Conservation (phyloP, 2,797 vertebrate genomes). For the Martes flavigula region DNA sequence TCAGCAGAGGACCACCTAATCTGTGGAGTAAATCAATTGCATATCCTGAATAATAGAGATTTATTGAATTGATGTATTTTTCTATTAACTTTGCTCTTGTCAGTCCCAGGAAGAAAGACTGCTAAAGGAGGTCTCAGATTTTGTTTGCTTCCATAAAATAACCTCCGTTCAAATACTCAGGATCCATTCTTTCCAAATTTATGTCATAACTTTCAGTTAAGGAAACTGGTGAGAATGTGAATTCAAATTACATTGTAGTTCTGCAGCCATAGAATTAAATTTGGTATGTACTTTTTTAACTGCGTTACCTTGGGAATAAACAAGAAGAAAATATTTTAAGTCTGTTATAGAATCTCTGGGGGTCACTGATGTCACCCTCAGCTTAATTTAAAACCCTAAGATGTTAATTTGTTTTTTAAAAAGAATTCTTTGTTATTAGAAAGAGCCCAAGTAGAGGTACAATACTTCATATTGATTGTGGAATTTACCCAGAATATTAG, state of each 20-base stretch:
- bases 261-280: background rate
- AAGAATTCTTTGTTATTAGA: background rate
- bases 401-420: background rate
- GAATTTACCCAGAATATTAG: background rate
- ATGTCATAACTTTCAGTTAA: background rate
- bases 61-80: background rate
- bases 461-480: background rate
- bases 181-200: background rate
- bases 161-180: background rate
- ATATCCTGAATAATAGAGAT: background rate
- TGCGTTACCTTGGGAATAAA: background rate
- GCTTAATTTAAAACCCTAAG: background rate
- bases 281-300: background rate
- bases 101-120: background rate
- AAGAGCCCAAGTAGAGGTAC: background rate
- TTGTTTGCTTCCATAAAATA: background rate
- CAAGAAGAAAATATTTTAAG: background rate
- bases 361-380: background rate
- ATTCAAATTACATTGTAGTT: background rate
- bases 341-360: background rate
- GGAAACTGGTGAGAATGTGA: background rate
- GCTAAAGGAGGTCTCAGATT: background rate
- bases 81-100: background rate
- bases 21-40: background rate
- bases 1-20: background rate